phyloP scores from a whole-genome alignment of 92 coral and sea anemone species.

The Meandrina meandrites region DNA sequence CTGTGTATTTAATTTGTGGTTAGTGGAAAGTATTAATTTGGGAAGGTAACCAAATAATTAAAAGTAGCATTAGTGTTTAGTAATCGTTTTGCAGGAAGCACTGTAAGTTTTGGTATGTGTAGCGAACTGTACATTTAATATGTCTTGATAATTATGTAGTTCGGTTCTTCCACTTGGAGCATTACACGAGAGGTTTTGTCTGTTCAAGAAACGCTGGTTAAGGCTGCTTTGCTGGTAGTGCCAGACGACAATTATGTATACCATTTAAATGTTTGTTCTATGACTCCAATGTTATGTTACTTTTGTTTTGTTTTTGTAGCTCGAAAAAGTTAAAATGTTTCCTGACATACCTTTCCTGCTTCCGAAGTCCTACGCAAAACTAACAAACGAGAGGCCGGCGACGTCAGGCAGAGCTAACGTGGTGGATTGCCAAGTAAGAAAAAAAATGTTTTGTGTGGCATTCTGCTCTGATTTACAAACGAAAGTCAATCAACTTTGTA shows the following conservation, averaged over 20 bases:
- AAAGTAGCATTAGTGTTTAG: no score
- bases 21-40: no score
- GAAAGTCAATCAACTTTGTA: neutral
- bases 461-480: neutral
- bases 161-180: no score
- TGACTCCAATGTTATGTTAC: neutral
- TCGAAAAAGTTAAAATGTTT: slow-evolving; percentile 76
- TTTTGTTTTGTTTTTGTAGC: slow-evolving; percentile 46
- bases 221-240: neutral
- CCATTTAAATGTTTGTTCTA: neutral
- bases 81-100: no score
- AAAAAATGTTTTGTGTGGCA: neutral
- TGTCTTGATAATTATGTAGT: no score
- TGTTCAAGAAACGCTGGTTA: neutral
- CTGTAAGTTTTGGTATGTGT: no score
- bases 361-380: slow-evolving; percentile 75
- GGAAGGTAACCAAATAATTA: no score
- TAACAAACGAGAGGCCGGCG: slow-evolving; percentile 49
- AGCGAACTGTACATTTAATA: no score
- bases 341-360: slow-evolving; percentile 77
- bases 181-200: neutral
- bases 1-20: no score
- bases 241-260: neutral
- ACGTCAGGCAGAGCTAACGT: slow-evolving; percentile 40
- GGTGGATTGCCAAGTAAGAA: slow-evolving; percentile 81